phyloP scores from a whole-genome alignment of 2,888 invertebrate genomes.

The Torymus aiolomorphi region DNA sequence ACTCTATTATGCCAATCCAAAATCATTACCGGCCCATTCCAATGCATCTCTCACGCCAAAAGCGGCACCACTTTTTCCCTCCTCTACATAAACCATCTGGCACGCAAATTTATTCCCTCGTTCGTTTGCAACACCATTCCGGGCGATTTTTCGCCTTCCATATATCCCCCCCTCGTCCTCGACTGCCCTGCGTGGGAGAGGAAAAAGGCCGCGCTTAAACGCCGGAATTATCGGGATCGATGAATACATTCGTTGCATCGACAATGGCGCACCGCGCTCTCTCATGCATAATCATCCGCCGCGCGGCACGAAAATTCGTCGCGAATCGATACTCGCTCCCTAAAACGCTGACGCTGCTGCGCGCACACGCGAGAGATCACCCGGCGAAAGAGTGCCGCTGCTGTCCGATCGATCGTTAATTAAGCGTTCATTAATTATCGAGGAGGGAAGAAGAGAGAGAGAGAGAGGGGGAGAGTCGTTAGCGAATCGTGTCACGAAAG shows the following conservation, averaged over 20 bases:
- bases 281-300: conserved; percentile 29
- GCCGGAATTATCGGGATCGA: conserved; percentile 14
- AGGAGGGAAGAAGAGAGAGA: background rate
- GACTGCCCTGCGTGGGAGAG: background rate
- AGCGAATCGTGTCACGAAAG: conserved; percentile 30
- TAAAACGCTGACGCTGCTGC: conserved; percentile 30
- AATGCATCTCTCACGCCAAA: no score
- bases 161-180: background rate
- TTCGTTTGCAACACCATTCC: no score
- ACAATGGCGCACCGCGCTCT: conserved; percentile 16
- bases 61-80: no score
- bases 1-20: no score
- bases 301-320: conserved; percentile 12
- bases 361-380: background rate
- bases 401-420: conserved; percentile 33
- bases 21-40: no score
- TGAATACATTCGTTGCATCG: conserved; percentile 8
- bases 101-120: no score
- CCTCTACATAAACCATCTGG: no score
- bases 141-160: background rate
- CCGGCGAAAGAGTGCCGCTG: background rate
- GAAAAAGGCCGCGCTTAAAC: background rate
- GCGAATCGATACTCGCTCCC: conserved; percentile 27
- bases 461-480: background rate
- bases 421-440: conserved; percentile 45